A percentile compares a stretch with the other conserved stretches of the same genome.
phyloP scores from a whole-genome alignment of 2,113 vertebrate species.

The Trogon melanurus region DNA sequence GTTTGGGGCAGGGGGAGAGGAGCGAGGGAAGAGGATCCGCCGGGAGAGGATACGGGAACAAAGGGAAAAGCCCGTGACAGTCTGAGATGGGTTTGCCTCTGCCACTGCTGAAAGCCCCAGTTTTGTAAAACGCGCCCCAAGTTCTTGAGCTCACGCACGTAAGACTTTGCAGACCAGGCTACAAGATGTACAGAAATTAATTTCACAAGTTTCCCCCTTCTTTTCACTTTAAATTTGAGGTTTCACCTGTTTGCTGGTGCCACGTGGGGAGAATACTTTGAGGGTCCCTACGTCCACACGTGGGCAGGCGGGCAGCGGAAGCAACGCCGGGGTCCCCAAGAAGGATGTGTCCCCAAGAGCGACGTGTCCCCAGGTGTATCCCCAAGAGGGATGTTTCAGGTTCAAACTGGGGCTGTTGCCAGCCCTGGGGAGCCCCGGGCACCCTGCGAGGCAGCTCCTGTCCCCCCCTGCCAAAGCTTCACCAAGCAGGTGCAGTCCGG shows the following conservation, averaged over 20 bases:
- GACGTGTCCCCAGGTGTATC: too few relatives aligned
- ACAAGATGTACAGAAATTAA: background rate
- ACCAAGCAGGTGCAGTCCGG: background rate
- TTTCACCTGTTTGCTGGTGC: background rate
- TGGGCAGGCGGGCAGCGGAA: background rate
- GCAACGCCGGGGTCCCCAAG: background rate
- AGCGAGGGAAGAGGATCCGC: background rate
- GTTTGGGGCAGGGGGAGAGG: background rate
- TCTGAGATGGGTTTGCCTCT: background rate
- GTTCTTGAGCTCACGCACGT: accelerated
- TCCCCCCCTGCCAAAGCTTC: background rate
- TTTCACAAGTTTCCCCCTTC: accelerated
- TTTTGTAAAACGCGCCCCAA: background rate
- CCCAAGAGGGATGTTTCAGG: too few relatives aligned
- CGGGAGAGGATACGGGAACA: background rate
- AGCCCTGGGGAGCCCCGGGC: background rate
- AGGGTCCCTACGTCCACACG: accelerated
- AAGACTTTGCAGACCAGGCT: background rate
- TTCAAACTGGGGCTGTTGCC: background rate
- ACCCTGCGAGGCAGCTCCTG: background rate
- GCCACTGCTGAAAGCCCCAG: background rate
- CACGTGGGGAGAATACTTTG: accelerated
- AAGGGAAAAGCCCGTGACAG: background rate
- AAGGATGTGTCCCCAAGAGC: background rate
- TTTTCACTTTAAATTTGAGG: background rate